Percentiles rank a stretch among this genome's conserved stretches.
phyloP scores from a whole-genome alignment of 2,888 invertebrate species.

The Petrophora chlorosata region DNA sequence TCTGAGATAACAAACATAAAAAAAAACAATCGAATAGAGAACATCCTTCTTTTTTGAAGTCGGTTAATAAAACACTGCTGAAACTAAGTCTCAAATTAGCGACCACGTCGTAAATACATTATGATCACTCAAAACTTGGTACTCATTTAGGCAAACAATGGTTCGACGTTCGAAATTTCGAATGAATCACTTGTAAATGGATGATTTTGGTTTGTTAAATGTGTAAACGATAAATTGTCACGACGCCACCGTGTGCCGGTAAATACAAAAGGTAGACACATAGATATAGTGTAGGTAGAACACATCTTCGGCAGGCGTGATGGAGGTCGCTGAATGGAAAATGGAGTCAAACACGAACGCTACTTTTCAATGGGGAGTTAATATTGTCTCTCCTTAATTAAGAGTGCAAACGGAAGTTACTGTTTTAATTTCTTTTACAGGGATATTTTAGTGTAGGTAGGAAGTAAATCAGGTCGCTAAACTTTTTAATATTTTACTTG shows the following conservation, averaged over 20 bases:
- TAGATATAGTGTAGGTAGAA: too few relatives aligned
- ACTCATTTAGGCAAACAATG: constrained; percentile 44
- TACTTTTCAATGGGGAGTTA: constrained; percentile 45
- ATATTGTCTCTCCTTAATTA: constrained; percentile 36
- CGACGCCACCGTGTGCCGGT: constrained; percentile 43
- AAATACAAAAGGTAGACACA: constrained; percentile 31
- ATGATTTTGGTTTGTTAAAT: constrained; percentile 46
- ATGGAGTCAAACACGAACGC: constrained; percentile 51
- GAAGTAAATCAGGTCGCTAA: too few relatives aligned
- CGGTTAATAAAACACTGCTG: too few relatives aligned
- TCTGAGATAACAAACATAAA: too few relatives aligned
- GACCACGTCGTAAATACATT: too few relatives aligned
- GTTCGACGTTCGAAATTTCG: constrained; percentile 36
- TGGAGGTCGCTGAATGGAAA: constrained; percentile 56
- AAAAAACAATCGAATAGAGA: too few relatives aligned
- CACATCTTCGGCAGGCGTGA: constrained; percentile 42
- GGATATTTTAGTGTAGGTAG: too few relatives aligned
- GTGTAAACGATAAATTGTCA: constrained; percentile 44
- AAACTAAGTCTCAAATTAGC: too few relatives aligned
- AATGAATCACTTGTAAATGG: constrained; percentile 41
- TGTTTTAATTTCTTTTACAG: too few relatives aligned
- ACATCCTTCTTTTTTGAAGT: too few relatives aligned
- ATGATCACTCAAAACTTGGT: constrained; percentile 36
- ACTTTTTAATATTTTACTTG: too few relatives aligned
- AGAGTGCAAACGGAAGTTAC: constrained; percentile 16